These are phyloP conservation scores for Melangyna quadrimaculata DNA, from an alignment of 2,888 invertebrate genomes.

Conservation along the genomic window DNA sequence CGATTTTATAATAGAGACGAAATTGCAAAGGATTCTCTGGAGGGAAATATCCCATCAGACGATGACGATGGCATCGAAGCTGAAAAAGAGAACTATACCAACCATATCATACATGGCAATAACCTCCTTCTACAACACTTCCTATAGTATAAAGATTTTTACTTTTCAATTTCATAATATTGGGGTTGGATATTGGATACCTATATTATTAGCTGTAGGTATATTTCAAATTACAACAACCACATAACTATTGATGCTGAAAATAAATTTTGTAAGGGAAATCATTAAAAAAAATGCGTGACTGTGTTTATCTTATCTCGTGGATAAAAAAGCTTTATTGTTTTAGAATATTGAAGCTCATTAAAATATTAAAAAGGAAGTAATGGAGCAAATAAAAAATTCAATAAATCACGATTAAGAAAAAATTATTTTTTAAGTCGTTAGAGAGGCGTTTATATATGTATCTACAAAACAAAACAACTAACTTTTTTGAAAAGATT, in stretches of 20 bases:
- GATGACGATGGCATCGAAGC: conserved; percentile 1
- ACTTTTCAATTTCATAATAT: background rate
- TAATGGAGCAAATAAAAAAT: background rate
- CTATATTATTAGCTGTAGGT: background rate
- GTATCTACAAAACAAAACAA: no score
- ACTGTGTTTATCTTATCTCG: background rate
- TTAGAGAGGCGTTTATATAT: no score
- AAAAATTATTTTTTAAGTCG: no score
- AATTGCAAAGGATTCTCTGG: conserved; percentile 39
- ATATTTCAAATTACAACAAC: conserved; percentile 28
- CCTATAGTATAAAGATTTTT: background rate
- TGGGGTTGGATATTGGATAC: background rate
- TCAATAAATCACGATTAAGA: no score
- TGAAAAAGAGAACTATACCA: background rate
- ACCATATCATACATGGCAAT: background rate
- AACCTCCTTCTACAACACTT: background rate
- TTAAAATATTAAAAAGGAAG: background rate
- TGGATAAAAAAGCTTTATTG: background rate
- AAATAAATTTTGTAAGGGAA: background rate
- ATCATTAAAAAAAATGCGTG: conserved; percentile 3
- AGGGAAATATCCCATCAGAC: conserved; percentile 33
- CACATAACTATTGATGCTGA: conserved; percentile 31
- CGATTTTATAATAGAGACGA: conserved; percentile 38
- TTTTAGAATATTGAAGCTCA: background rate
- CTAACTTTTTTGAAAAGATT: no score